A percentile compares a stretch with the other conserved stretches of the same genome.
phyloP scores from a whole-genome alignment of 2,797 vertebrate genomes.

The Emydoidea blandingii region DNA sequence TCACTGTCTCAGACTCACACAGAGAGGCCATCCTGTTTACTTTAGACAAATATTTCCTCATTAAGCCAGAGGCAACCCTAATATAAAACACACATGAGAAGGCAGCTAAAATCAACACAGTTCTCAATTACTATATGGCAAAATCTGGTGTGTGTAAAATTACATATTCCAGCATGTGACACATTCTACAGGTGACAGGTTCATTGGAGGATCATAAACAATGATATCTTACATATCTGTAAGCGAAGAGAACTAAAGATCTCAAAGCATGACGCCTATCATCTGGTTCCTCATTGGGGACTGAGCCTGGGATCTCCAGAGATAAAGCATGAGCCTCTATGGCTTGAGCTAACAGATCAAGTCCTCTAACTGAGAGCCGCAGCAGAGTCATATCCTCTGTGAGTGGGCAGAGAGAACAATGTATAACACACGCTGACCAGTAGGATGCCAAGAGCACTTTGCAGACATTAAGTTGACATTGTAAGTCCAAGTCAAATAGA shows the following conservation, averaged over 20 bases:
- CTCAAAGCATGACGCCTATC: neutral
- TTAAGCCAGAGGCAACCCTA: neutral
- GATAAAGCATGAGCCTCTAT: accelerated
- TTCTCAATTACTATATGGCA: neutral
- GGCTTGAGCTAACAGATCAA: accelerated
- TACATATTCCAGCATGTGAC: neutral
- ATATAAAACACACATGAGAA: neutral
- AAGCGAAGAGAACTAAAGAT: accelerated
- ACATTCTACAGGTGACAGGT: neutral
- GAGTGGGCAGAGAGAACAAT: neutral
- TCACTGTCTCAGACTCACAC: neutral
- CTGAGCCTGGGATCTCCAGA: neutral
- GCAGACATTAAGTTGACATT: neutral
- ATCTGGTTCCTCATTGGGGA: accelerated
- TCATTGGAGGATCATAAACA: neutral
- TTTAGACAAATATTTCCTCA: neutral
- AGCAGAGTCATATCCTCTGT: accelerated
- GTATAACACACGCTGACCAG: neutral
- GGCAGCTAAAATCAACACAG: neutral
- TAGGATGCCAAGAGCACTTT: neutral
- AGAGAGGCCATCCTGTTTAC: neutral
- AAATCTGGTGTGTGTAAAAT: neutral
- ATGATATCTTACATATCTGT: accelerated
- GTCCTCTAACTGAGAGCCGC: neutral
- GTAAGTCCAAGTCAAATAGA: neutral